phyloP scores from a whole-genome alignment of 2,888 invertebrate species.

The Cylindroiulus punctatus region DNA sequence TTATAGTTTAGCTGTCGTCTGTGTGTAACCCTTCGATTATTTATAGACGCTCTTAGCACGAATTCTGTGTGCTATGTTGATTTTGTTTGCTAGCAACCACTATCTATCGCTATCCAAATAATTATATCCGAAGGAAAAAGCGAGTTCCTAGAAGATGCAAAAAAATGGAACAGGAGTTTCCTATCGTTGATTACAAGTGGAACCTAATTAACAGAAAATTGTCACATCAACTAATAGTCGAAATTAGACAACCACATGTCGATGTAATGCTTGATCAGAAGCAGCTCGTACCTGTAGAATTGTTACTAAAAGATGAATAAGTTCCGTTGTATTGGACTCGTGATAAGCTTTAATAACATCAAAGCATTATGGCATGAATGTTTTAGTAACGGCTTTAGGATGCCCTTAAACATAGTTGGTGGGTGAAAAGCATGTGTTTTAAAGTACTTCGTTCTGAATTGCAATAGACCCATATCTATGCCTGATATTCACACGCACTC shows the following conservation, averaged over 20 bases:
- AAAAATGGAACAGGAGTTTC: not conserved
- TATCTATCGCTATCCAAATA: not conserved
- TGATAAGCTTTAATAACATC: not conserved
- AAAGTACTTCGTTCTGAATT: not conserved
- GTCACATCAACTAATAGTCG: too few relatives aligned
- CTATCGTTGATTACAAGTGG: not conserved
- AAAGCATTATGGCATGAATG: not conserved
- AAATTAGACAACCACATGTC: too few relatives aligned
- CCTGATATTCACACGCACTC: not conserved
- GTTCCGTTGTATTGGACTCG: too few relatives aligned
- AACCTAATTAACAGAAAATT: not conserved
- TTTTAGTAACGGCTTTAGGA: not conserved
- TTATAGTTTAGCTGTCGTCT: not conserved
- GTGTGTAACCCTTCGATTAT: not conserved
- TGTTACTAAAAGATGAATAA: not conserved
- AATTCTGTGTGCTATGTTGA: not conserved
- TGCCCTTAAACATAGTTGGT: not conserved
- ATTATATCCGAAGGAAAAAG: not conserved
- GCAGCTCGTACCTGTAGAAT: not conserved
- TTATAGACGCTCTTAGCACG: not conserved
- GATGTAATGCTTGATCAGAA: too few relatives aligned
- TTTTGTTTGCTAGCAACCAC: not conserved
- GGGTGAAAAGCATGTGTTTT: not conserved
- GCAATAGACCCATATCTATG: not conserved
- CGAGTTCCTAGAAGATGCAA: not conserved